Percentiles rank a stretch among this genome's conserved stretches.
Evolutionary conservation across 2,888 invertebrate species (phyloP).

Genomic region (Drosophila prostipennis): DNA sequence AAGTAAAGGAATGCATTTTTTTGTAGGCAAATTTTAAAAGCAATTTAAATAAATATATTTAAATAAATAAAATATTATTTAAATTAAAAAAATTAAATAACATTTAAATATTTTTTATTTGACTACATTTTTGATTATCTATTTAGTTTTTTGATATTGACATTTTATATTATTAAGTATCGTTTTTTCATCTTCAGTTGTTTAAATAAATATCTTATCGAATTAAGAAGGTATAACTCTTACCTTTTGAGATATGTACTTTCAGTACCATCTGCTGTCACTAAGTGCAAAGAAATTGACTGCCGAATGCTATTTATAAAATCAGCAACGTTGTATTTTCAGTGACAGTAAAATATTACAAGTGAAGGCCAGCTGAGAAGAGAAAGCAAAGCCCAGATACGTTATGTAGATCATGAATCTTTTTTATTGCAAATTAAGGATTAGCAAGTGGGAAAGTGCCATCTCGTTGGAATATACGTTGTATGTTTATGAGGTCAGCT

Average conservation of each 20-base stretch:
- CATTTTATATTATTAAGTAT: too few species aligned
- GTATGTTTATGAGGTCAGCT: slow-evolving; percentile 29
- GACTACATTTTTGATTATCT: too few species aligned
- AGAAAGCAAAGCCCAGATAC: slow-evolving; percentile 5
- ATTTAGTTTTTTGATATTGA: too few species aligned
- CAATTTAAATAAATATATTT: too few species aligned
- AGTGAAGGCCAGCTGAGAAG: background rate
- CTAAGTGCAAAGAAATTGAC: background rate
- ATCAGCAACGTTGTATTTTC: background rate
- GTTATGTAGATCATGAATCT: slow-evolving; percentile 29
- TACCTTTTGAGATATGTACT: background rate
- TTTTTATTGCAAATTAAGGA: slow-evolving; percentile 45
- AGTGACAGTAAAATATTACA: slow-evolving; percentile 6
- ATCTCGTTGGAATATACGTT: slow-evolving; percentile 26
- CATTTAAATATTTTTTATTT: too few species aligned
- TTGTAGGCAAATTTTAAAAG: too few species aligned
- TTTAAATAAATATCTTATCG: too few species aligned
- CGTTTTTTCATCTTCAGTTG: too few species aligned
- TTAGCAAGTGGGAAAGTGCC: slow-evolving; percentile 29
- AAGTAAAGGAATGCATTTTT: too few species aligned
- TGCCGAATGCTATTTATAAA: background rate
- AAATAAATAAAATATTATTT: too few species aligned
- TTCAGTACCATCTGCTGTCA: background rate
- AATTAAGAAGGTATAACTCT: too few species aligned
- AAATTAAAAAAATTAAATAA: too few species aligned